phyloP scores from a whole-genome alignment of 1,140 invertebrate species.

The Ephestia elutella region DNA sequence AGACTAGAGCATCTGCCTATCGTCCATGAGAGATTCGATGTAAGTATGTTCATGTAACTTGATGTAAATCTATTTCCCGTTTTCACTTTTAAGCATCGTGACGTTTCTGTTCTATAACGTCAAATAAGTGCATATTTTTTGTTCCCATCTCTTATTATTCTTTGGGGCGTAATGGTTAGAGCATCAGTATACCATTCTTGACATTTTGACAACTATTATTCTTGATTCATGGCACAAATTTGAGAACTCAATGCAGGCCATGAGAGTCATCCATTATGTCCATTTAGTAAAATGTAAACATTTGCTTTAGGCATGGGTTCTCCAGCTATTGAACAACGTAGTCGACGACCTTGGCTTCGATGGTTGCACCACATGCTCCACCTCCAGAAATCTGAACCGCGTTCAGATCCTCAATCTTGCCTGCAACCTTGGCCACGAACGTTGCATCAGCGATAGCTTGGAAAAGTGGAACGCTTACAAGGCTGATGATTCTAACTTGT shows the following conservation, averaged over 20 bases:
- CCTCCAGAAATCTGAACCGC: slow-evolving; percentile 65
- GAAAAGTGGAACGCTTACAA: slow-evolving; percentile 70
- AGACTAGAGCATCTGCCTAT: slow-evolving; percentile 51
- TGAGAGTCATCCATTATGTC: no score
- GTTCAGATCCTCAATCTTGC: slow-evolving; percentile 72
- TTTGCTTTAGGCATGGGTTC: background rate
- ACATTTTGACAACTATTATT: no score
- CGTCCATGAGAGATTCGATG: slow-evolving; percentile 40
- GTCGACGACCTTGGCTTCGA: slow-evolving; percentile 63
- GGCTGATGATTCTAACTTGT: slow-evolving; percentile 14
- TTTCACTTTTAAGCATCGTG: no score
- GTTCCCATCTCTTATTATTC: no score
- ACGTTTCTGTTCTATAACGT: no score
- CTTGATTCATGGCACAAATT: no score
- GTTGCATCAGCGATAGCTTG: slow-evolving; percentile 70
- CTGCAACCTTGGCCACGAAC: slow-evolving; percentile 73
- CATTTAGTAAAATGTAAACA: no score
- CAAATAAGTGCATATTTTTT: no score
- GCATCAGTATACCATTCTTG: no score
- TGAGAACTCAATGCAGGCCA: no score
- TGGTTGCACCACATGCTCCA: slow-evolving; percentile 48
- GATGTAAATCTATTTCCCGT: no score
- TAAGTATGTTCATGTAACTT: slow-evolving; percentile 25
- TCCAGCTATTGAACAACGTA: slow-evolving; percentile 35
- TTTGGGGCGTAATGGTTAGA: no score